These are phyloP conservation scores for Elaphurus davidianus DNA, from an alignment of 2,113 vertebrate genomes.

Conservation along the genomic window DNA sequence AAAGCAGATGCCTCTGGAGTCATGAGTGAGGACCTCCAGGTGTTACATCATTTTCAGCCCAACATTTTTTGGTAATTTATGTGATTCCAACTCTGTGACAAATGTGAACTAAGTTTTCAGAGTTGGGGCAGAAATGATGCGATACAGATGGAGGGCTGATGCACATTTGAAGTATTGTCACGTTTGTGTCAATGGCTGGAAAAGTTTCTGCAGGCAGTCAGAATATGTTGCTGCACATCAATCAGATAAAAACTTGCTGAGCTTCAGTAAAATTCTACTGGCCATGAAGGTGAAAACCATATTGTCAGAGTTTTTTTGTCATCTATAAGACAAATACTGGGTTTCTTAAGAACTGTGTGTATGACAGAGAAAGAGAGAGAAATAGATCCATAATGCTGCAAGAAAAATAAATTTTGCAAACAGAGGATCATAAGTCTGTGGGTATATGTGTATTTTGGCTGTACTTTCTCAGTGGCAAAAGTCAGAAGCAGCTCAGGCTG, in stretches of 20 bases:
- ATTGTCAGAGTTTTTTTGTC: not conserved
- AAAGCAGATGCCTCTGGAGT: not conserved
- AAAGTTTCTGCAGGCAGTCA: slow-evolving; percentile 13
- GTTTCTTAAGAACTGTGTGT: not conserved
- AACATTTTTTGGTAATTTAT: slow-evolving; percentile 9
- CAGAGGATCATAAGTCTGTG: not conserved
- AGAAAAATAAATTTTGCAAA: not conserved
- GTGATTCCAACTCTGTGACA: slow-evolving; percentile 18
- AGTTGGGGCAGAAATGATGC: slow-evolving; percentile 7
- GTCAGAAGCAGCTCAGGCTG: not conserved
- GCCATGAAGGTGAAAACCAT: not conserved
- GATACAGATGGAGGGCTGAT: not conserved
- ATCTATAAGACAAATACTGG: not conserved
- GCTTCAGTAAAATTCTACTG: slow-evolving; percentile 41
- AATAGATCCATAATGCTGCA: not conserved
- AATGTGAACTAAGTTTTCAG: slow-evolving; percentile 18
- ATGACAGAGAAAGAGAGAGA: not conserved
- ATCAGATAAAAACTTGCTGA: slow-evolving; percentile 27
- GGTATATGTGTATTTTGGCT: not conserved
- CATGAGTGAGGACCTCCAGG: not conserved
- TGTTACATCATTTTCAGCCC: not conserved
- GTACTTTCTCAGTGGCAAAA: not conserved
- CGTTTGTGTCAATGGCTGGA: slow-evolving; percentile 13
- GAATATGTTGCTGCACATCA: slow-evolving; percentile 29
- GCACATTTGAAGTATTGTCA: slow-evolving; percentile 43